phyloP scores from a whole-genome alignment of 2,888 invertebrate species.

The Patella pellucida region DNA sequence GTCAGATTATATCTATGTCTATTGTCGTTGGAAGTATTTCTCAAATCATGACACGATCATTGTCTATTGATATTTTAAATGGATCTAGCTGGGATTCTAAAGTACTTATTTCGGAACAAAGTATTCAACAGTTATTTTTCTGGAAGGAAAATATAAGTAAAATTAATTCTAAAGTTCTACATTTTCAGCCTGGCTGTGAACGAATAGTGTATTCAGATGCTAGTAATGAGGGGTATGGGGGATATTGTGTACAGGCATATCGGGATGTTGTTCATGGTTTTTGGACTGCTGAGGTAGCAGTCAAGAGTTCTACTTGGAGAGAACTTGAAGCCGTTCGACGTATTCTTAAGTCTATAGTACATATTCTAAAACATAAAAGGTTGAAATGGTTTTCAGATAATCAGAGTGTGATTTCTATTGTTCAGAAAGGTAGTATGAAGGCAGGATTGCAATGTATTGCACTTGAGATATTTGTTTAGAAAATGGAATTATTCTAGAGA shows the following conservation, averaged over 20 bases:
- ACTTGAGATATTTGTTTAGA: background rate
- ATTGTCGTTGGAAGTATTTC: slow-evolving; percentile 35
- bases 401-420: background rate
- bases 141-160: no score
- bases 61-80: slow-evolving; percentile 28
- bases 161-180: background rate
- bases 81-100: no score
- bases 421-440: slow-evolving; percentile 9
- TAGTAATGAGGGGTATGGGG: slow-evolving; percentile 16
- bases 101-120: no score
- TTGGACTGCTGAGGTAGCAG: no score
- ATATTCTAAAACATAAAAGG: no score
- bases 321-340: no score
- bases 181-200: background rate
- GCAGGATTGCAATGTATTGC: background rate
- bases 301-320: no score
- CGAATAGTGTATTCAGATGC: slow-evolving; percentile 26
- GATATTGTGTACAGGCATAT: slow-evolving; percentile 14
- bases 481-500: slow-evolving; percentile 12
- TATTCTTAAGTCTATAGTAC: no score
- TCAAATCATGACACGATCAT: slow-evolving; percentile 38
- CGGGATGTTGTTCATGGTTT: slow-evolving; percentile 14
- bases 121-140: no score
- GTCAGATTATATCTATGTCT: slow-evolving; percentile 38
- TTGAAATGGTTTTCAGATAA: no score